Percentiles rank a stretch among this genome's conserved stretches.
These are phyloP conservation scores for Melieria picta DNA, from an alignment of 2,888 invertebrate genomes.

Conservation along the genomic window DNA sequence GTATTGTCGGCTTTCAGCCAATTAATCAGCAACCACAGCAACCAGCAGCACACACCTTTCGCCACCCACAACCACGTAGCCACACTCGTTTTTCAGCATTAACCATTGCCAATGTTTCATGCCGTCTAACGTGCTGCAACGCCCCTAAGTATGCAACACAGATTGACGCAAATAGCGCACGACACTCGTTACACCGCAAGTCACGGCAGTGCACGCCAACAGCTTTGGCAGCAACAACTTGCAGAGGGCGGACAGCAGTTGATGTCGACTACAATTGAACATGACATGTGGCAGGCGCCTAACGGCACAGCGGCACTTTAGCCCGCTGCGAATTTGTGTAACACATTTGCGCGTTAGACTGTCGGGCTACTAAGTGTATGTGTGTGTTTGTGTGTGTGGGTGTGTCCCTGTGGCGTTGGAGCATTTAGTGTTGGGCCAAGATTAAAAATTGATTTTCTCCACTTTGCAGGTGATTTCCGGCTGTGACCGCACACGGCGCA, in stretches of 20 bases:
- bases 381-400: not conserved
- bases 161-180: not conserved
- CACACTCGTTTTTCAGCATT: too few relatives aligned
- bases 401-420: not conserved
- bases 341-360: too few relatives aligned
- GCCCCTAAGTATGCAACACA: not conserved
- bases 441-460: constrained; percentile 6
- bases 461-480: not conserved
- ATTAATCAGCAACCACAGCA: too few relatives aligned
- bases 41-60: too few relatives aligned
- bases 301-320: too few relatives aligned
- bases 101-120: too few relatives aligned
- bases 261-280: constrained; percentile 47
- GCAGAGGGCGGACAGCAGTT: constrained; percentile 27
- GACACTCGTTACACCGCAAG: constrained; percentile 1
- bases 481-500: too few relatives aligned
- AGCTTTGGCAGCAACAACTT: not conserved
- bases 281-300: constrained; percentile 41
- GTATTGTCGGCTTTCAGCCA: too few relatives aligned
- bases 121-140: not conserved
- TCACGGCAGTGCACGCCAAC: not conserved
- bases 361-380: not conserved
- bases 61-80: too few relatives aligned
- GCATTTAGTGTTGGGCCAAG: not conserved
- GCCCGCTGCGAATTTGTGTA: too few relatives aligned